Evolutionary conservation across 2,888 invertebrate genomes (phyloP), one percentile per base, ranked within the genome.

Genomic region (Dascillus cervinus): DNA sequence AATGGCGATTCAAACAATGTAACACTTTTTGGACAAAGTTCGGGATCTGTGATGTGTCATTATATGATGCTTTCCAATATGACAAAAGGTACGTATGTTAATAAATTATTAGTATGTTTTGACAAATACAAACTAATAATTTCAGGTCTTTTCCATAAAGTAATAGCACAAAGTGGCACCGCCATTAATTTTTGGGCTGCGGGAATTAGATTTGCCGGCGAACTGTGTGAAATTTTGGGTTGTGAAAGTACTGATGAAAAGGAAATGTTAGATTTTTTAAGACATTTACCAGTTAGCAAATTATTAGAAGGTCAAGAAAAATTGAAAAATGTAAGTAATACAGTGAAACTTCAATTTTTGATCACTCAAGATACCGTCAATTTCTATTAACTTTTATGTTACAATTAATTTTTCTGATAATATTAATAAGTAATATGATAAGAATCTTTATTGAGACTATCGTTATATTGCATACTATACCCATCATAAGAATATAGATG

Each of bases 1-100:
- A 66, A 67, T 15, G 72, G 72, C 3, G 67, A 73, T 53, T 59
- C 68, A 0, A 50, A 65, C 6, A 72, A 72, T 37, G 70, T 64
- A 3, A 71, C 71, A 0, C 54, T 72, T 4, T 68, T 71, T 43
- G 72, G 72, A 2, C 68, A 71, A 50, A 72, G 72, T 46, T 70
- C 71, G 2, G 72, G 72, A 1, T 68, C 60, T 4, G 64, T 62
- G 11, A 64, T 69, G 2, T 60, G 66, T 1, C 69, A 71, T 41
- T 68, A 63, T 32, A 58, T 71, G 47, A 61, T 67, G 46, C 47
- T 71, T 4, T 70, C 70, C 0, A 67, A 70, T 19, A 61, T 68
- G 51, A 56, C 69, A 2, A 64, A 60, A 45, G 61, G 61, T 50
- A 41, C 22, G 52, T 21, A 4, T 21, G 9, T 21, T 21, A 21